A percentile compares a stretch with the other conserved stretches of the same genome.
phyloP scores from a whole-genome alignment of 1,140 invertebrate genomes.

The Ylistrum balloti region DNA sequence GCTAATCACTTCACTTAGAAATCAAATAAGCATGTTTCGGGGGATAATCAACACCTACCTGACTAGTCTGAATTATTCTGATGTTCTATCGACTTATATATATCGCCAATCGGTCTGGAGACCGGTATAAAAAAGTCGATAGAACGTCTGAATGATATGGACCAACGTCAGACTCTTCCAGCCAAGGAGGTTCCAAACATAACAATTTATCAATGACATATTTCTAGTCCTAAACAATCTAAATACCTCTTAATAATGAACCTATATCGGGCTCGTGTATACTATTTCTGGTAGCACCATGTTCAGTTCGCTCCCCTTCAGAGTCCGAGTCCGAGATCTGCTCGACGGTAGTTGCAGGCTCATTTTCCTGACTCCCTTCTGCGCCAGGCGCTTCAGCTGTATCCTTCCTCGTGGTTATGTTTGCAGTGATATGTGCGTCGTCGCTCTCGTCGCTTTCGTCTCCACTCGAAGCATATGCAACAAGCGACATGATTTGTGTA shows the following conservation, averaged over 20 bases:
- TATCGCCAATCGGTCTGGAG: no score
- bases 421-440: constrained; percentile 42
- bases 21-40: no score
- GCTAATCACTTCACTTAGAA: no score
- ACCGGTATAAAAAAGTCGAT: no score
- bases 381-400: not conserved
- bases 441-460: constrained; percentile 68
- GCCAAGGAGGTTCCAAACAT: no score
- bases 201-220: no score
- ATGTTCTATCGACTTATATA: no score
- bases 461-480: constrained; percentile 72
- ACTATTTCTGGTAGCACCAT: not conserved
- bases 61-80: no score
- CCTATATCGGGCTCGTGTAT: not conserved
- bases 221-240: not conserved
- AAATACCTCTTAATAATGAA: not conserved
- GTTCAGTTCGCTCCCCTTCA: not conserved
- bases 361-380: not conserved
- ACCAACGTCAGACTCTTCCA: no score
- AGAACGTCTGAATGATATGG: no score
- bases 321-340: constrained; percentile 53
- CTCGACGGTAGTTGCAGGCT: not conserved
- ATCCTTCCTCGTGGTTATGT: not conserved
- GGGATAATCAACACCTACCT: no score
- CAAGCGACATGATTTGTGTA: constrained; percentile 67